Base-by-base conservation (phyloP, 2,113 vertebrate genomes). In the Xyrauchen texanus region DNA sequence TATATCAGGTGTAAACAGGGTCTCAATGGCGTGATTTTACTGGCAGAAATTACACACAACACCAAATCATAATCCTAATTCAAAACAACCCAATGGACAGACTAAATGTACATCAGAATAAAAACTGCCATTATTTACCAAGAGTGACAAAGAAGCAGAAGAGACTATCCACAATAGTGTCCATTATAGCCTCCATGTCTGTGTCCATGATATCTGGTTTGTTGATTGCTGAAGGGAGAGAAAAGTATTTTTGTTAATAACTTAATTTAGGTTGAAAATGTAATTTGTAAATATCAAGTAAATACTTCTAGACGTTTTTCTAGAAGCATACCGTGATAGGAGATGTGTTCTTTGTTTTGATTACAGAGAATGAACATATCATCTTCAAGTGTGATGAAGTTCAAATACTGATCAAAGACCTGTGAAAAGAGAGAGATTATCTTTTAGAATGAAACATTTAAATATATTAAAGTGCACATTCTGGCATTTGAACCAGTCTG, bases 111-210 rank as follows among this genome's bases (percentile, higher is more conserved):
- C 45, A 34, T 44, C 77, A 77, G 61, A 67, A 83, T 16, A 34
- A 34, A 34, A 34, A 34, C 21, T 34, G 10, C 61, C 34, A 71
- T 10, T 58, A 91, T 94, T 94, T 92, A 99, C 98, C 98, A 44
- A 99, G 90, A 64, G 98, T 99, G 88, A 99, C 98, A 88, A 99
- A 99, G 90, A 98, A 99, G 84, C 98, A 99, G 91, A 99, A 99
- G 65, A 99, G 96, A 76, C 96, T 97, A 88, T 99, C 98, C 85
- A 99, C 98, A 81, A 99, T 95, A 61, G 96, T 97, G 91, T 99
- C 97, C 97, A 99, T 99, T 88, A 99, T 95, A 57, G 93, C 93
- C 87, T 98, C 98, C 96, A 99, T 96, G 87, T 99, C 97, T 0
- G 97, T 98, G 90, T 99, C 98, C 79, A 94, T 95, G 86, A 98